Evolutionary conservation across 1,140 invertebrate species (phyloP).

Genomic region (Caenorhabditis remanei): DNA sequence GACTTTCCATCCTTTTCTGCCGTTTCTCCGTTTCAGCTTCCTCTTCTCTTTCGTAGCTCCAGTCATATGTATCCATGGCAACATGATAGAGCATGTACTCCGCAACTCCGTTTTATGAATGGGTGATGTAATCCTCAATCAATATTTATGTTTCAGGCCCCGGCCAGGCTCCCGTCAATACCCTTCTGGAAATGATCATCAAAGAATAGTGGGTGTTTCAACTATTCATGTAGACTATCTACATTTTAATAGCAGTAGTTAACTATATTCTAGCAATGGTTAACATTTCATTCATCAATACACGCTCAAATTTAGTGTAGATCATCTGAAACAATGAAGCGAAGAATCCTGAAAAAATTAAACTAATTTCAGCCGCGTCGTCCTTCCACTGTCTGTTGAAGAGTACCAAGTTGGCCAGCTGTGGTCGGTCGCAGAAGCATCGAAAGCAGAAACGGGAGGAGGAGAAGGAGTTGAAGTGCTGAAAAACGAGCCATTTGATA

Average conservation of each 20-base stretch:
- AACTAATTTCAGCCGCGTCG: slow-evolving; percentile 71
- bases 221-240: no score
- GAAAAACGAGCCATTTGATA: slow-evolving; percentile 93
- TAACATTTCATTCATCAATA: no score
- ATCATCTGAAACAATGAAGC: background rate
- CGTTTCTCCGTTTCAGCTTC: background rate
- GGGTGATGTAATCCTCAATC: no score
- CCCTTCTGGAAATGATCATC: slow-evolving; percentile 70
- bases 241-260: no score
- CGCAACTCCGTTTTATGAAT: background rate
- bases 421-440: slow-evolving; percentile 96
- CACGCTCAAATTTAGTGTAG: background rate
- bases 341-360: background rate
- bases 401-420: slow-evolving; percentile 85
- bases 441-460: slow-evolving; percentile 99
- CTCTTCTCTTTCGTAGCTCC: background rate
- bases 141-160: slow-evolving; percentile 11
- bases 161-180: background rate
- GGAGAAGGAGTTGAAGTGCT: slow-evolving; percentile 98
- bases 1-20: background rate
- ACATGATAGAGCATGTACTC: background rate
- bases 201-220: slow-evolving; percentile 75
- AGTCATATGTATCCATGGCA: background rate
- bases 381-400: slow-evolving; percentile 77
- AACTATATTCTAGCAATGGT: no score